phyloP scores from a whole-genome alignment of 2,888 invertebrate species.

The Prosopocoilus inquinatus region DNA sequence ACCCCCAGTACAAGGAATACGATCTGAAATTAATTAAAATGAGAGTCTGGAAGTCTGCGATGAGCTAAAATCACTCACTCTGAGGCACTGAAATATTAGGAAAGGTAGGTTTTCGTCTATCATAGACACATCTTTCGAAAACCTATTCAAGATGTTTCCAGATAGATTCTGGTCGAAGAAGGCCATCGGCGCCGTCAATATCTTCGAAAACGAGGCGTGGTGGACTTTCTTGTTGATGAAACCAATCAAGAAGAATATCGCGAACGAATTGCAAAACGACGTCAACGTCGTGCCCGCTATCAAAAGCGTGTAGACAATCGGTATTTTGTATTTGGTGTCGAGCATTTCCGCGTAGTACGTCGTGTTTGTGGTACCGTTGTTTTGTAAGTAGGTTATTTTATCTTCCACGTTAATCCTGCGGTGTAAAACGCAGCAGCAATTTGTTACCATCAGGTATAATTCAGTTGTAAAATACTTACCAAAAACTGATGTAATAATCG shows the following conservation, averaged over 20 bases:
- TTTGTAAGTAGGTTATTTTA: background rate
- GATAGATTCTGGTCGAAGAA: slow-evolving; percentile 31
- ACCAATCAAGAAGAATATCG: slow-evolving; percentile 32
- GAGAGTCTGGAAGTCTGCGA: too few species aligned
- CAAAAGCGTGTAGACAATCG: slow-evolving; percentile 12
- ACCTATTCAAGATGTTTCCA: slow-evolving; percentile 34
- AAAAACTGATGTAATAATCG: slow-evolving; percentile 31
- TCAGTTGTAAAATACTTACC: slow-evolving; percentile 14
- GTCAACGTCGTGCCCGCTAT: slow-evolving; percentile 15
- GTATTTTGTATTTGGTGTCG: slow-evolving; percentile 9
- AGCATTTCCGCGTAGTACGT: slow-evolving; percentile 2
- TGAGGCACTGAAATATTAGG: slow-evolving; percentile 21
- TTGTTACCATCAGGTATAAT: background rate
- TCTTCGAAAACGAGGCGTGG: slow-evolving; percentile 25
- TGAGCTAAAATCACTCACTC: slow-evolving; percentile 16
- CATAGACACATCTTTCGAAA: slow-evolving; percentile 33
- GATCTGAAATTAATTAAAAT: slow-evolving; percentile 47
- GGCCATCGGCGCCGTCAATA: slow-evolving; percentile 29
- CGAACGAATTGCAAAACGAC: slow-evolving; percentile 27
- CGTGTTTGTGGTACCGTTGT: slow-evolving; percentile 12
- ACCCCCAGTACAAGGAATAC: slow-evolving; percentile 65
- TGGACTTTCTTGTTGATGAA: slow-evolving; percentile 34
- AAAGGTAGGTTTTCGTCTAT: slow-evolving; percentile 32
- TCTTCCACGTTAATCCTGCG: slow-evolving; percentile 19
- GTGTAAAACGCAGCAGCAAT: background rate